Conservation (phyloP, 53 echinoderm and acorn worm species). For the Antedon mediterranea region DNA sequence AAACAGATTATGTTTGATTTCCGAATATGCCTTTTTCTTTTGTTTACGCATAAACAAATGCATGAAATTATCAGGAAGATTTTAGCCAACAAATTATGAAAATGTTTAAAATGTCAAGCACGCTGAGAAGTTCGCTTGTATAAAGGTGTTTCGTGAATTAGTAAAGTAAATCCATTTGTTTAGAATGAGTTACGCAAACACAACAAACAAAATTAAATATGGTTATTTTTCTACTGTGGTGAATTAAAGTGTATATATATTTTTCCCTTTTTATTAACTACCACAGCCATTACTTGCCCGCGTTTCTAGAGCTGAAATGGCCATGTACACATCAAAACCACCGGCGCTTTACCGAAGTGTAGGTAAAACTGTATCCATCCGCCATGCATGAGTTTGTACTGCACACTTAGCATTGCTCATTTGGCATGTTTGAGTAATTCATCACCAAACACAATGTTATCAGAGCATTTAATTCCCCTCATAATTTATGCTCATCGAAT, state of each 20-base stretch:
- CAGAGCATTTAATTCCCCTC: neutral
- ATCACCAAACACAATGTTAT: neutral
- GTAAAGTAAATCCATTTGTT: neutral
- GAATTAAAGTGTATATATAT: slow-evolving; percentile 1
- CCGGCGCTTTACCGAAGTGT: slow-evolving; percentile 94
- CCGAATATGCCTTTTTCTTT: neutral
- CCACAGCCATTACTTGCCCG: slow-evolving; percentile 96
- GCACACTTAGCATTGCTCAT: neutral
- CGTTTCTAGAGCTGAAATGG: slow-evolving; percentile 99
- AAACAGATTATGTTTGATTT: neutral
- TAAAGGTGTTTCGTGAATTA: neutral
- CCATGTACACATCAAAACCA: slow-evolving; percentile 99
- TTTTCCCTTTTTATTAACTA: slow-evolving; percentile 3
- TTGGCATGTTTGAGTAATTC: neutral
- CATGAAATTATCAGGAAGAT: neutral
- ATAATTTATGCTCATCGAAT: neutral
- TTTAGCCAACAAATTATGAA: neutral
- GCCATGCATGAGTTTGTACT: neutral
- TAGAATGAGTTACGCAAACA: neutral
- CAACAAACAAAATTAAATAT: neutral
- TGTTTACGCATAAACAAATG: neutral
- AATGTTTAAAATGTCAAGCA: neutral
- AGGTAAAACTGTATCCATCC: slow-evolving; percentile 53
- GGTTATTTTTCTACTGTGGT: neutral
- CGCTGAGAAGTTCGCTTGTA: neutral